These are phyloP conservation scores for Poecile montanus DNA, from an alignment of 2,797 vertebrate species.

Conservation along the genomic window DNA sequence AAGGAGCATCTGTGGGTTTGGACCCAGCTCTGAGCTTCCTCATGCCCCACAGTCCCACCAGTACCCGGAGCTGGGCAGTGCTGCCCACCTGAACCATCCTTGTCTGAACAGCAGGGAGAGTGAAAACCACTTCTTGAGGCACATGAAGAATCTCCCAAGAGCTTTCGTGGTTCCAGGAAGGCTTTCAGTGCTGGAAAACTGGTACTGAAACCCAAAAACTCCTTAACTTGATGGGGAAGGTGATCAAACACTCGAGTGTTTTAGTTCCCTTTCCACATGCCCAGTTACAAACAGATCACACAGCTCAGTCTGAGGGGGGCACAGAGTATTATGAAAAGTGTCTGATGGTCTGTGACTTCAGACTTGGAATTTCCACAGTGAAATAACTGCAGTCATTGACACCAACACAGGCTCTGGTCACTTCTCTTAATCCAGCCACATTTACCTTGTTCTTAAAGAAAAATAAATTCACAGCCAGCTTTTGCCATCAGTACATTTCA, in stretches of 20 bases:
- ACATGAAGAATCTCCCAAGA: neutral
- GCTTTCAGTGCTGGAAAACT: neutral
- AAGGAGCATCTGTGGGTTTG: neutral
- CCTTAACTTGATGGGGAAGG: neutral
- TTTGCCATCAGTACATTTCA: slow-evolving; percentile 59
- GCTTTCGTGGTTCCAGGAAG: neutral
- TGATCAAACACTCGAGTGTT: neutral
- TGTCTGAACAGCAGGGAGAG: neutral
- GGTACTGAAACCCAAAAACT: neutral
- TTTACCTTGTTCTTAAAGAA: slow-evolving; percentile 11
- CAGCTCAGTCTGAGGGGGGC: neutral
- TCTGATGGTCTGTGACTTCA: neutral
- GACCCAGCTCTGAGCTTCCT: neutral
- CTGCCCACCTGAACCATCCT: neutral
- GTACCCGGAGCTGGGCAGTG: neutral
- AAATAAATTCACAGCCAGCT: slow-evolving; percentile 53
- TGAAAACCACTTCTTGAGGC: neutral
- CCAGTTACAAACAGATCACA: neutral
- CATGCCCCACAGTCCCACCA: neutral
- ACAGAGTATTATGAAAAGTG: rapidly evolving
- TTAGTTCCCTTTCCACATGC: neutral
- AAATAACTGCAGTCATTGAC: slow-evolving; percentile 40
- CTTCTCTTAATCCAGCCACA: slow-evolving; percentile 19
- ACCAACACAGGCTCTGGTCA: neutral
- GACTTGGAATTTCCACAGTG: neutral